phyloP scores from a whole-genome alignment of 2,797 vertebrate genomes.

The Sebastes glaucus region DNA sequence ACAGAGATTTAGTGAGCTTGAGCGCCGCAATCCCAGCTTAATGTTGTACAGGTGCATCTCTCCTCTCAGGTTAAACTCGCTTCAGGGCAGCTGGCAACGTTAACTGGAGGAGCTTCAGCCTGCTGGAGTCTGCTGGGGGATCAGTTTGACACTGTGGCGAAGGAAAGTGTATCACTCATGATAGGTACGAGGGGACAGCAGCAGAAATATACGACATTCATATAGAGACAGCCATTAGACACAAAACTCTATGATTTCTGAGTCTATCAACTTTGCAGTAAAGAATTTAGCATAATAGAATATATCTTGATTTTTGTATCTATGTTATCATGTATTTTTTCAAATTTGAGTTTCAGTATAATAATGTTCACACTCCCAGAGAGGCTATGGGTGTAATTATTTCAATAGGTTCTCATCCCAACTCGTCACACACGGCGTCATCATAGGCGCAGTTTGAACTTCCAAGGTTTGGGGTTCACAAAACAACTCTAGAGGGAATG shows the following conservation, averaged over 20 bases:
- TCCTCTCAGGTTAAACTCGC: slow-evolving; percentile 57
- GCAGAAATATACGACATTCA: not conserved
- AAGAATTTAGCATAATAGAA: not conserved
- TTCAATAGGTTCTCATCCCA: too few species aligned
- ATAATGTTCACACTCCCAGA: not conserved
- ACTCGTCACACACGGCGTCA: too few species aligned
- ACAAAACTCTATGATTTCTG: not conserved
- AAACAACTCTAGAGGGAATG: too few species aligned
- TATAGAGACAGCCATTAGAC: not conserved
- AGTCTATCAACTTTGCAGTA: not conserved
- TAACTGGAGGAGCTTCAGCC: slow-evolving; percentile 38
- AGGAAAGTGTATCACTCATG: not conserved
- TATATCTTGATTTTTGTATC: not conserved
- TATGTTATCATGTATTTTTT: not conserved
- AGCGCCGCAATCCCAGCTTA: slow-evolving; percentile 61
- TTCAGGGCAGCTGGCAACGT: slow-evolving; percentile 55
- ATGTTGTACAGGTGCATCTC: slow-evolving; percentile 64
- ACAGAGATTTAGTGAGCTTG: slow-evolving; percentile 73
- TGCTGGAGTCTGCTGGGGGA: slow-evolving; percentile 25
- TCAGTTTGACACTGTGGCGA: slow-evolving; percentile 20
- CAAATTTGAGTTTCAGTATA: not conserved
- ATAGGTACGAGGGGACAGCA: not conserved
- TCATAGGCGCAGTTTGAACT: too few species aligned
- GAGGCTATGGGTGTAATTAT: not conserved
- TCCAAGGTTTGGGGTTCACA: not conserved